Base-by-base conservation (phyloP, 1,140 invertebrate species). In the Drosophila athabasca region DNA sequence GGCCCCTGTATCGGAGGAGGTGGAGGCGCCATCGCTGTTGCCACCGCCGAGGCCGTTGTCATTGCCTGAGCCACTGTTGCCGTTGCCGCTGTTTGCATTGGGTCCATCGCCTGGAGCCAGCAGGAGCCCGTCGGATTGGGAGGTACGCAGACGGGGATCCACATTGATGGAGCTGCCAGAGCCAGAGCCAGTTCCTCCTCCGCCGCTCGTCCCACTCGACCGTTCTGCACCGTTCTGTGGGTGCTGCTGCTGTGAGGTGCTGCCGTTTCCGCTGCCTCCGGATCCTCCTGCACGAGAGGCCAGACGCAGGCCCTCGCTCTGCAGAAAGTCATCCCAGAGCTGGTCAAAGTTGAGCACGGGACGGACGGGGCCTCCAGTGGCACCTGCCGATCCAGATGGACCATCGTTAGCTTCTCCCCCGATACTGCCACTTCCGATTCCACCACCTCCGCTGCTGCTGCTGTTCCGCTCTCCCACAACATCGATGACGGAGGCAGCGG, bases 11-110 rank as follows among this genome's bases (percentile, higher is more conserved):
- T 83, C 84, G 0, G 76, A 80, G 0, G 83, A 77, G 1, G 76
- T 83, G 52, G 83, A 83, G 13, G 83, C 85, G 8, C 80, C 80
- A 49, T 76, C 95, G 7, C 94, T 95, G 62, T 95, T 93, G 4
- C 71, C 72, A 0, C 71, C 75, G 2, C 66, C 74, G 1, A 62
- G 24, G 22, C 74, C 26, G 22, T 69, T 69, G 3, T 74, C 74
- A 19, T 76, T 76, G 35, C 4, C 24, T 5, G 24, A 26, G 24
- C 58, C 64, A 7, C 61, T 68, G 9, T 13, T 24, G 17, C 24
- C 44, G n/a, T 15, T 39, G 19, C 52, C 50, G 9, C 62, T 46
- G 9, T 22, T 57, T 6, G 75, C 9, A 11, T 44, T 71, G 53
- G 29, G 29, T 13, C 54, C 15, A 31, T 39, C 35, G 11, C 24